Conservation (phyloP, 2,113 vertebrate genomes). For the Epinephelus cyanopodus region DNA sequence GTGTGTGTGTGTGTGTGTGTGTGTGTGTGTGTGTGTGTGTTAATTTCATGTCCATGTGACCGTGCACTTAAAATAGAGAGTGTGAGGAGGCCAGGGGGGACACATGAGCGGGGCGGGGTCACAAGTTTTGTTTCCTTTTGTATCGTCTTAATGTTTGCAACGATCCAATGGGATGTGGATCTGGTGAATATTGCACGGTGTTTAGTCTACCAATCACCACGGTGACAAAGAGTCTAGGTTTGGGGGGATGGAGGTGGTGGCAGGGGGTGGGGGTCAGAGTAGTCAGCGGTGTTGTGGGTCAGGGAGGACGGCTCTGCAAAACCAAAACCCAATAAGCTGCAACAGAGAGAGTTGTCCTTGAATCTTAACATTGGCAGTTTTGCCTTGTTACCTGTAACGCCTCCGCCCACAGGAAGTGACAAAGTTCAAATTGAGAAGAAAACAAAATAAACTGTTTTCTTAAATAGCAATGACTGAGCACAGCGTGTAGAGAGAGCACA, state of each 20-base stretch:
- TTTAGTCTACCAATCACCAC: conserved; percentile 96
- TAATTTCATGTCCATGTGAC: conserved; percentile 44
- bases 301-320: conserved; percentile 9
- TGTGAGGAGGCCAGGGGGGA: conserved; percentile 32
- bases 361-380: background rate
- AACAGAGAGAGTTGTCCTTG: conserved; percentile 9
- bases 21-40: conserved; percentile 40
- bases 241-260: conserved; percentile 33
- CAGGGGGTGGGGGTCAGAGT: conserved; percentile 49
- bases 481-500: background rate
- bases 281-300: conserved; percentile 59
- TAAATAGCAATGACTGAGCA: background rate
- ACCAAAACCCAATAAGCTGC: conserved; percentile 13
- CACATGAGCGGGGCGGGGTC: conserved; percentile 47
- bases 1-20: conserved; percentile 47
- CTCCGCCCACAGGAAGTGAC: conserved; percentile 48
- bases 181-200: conserved; percentile 86
- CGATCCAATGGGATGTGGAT: conserved; percentile 72
- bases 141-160: conserved; percentile 75
- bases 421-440: conserved; percentile 42
- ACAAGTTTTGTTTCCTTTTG: conserved; percentile 66
- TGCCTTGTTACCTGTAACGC: background rate
- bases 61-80: conserved; percentile 66
- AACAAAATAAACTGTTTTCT: background rate
- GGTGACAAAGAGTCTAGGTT: conserved; percentile 92